Evolutionary conservation across 2,113 vertebrate species (phyloP), one percentile per base, ranked within the genome.

Genomic region (Chinchilla lanigera): DNA sequence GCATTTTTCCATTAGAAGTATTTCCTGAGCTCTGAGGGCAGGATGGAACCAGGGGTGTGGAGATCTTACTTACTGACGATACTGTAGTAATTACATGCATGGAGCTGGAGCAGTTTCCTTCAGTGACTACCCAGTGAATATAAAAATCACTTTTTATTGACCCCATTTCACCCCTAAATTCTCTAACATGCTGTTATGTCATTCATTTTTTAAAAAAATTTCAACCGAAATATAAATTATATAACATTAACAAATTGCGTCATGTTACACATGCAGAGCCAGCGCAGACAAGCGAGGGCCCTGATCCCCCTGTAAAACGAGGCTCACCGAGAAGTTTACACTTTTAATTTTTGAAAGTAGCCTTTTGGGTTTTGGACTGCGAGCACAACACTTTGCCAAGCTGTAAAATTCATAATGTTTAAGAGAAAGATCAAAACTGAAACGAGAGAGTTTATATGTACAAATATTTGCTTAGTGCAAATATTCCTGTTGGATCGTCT

Each of bases 361-460:
- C 78, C 90, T 85, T 97, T 96, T 91, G 96, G 94, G 93, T 97
- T 98, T 97, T 95, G 96, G 91, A 97, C 56, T 52, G 93, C 86
- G 97, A 97, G 88, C 38, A 87, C 86, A 88, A 86, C 93, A 92
- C 89, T 98, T 96, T 93, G 95, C 98, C 97, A 97, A 96, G 94
- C 97, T 97, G 69, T 97, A 97, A 98, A 98, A 97, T 96, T 95
- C 96, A 95, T 97, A 86, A 97, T 88, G 75, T 97, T 97, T 96
- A 97, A 98, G 97, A 97, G 97, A 97, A 97, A 94, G 96, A 97
- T 98, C 96, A 98, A 96, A 97, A 95, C 92, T 97, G 88, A 97
- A 94, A 83, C 0, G 1, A 89, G 63, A 97, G 98, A 96, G 97
- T 97, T 97, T 77, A 78, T 98, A 94, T 94, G 96, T 47, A 90